phyloP scores from a whole-genome alignment of 2,888 invertebrate genomes.

The Pristionchus maxplancki region DNA sequence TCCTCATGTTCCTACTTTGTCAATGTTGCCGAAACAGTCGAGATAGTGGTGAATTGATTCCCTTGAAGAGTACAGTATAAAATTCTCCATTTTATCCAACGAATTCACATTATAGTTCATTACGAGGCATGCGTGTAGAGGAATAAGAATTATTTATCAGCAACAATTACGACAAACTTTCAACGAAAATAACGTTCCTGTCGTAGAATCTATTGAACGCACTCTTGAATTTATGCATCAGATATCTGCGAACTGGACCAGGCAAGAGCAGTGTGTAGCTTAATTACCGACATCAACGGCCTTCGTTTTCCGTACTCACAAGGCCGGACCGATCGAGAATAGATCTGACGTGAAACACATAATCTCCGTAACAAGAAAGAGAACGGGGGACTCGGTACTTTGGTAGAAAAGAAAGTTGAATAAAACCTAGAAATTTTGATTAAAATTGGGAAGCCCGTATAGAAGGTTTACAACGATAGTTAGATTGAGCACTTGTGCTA shows the following conservation, averaged over 20 bases:
- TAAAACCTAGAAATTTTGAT: not conserved
- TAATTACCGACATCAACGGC: not conserved
- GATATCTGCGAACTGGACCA: not conserved
- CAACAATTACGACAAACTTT: not conserved
- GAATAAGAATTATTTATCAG: too few species aligned
- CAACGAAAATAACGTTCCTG: not conserved
- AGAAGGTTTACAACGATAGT: not conserved
- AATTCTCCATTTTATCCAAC: too few species aligned
- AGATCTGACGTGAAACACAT: not conserved
- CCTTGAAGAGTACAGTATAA: too few species aligned
- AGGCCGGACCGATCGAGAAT: conserved; percentile 26
- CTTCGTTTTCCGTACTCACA: not conserved
- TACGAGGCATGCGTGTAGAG: too few species aligned
- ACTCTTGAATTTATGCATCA: not conserved
- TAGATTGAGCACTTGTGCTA: not conserved
- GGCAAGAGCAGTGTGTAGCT: not conserved
- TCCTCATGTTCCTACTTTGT: not conserved
- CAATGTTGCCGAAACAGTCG: too few species aligned
- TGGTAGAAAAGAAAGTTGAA: not conserved
- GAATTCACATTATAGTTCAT: too few species aligned
- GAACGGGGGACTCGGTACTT: not conserved
- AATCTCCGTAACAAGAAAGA: not conserved
- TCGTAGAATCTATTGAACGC: not conserved
- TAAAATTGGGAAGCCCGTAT: too few species aligned
- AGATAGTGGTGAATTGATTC: not conserved